phyloP scores from a whole-genome alignment of 2,113 vertebrate genomes.

The Heterotis niloticus region DNA sequence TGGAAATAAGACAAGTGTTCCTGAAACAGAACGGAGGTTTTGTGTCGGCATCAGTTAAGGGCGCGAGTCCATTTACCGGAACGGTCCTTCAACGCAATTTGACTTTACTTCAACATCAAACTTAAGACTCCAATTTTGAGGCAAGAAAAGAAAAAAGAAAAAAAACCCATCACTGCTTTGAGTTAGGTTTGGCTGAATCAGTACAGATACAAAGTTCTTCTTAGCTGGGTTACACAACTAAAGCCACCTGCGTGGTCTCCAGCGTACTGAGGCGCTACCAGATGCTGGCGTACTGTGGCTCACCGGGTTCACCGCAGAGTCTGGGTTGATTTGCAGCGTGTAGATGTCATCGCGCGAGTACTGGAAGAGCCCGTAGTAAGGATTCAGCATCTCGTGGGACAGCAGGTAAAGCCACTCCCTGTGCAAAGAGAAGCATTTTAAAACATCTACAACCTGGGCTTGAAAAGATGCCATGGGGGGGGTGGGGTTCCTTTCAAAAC shows the following conservation, averaged over 20 bases:
- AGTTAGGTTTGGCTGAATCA: too few relatives aligned
- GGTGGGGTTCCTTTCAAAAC: background rate
- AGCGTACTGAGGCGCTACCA: background rate
- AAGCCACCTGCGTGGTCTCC: background rate
- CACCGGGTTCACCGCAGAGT: constrained; percentile 97
- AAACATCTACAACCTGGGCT: background rate
- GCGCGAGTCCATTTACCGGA: background rate
- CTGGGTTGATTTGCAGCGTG: constrained; percentile 94
- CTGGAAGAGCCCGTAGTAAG: constrained; percentile 97
- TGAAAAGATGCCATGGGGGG: background rate
- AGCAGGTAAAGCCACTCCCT: constrained; percentile 97
- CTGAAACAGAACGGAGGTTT: constrained; percentile 53
- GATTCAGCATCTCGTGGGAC: constrained; percentile 99
- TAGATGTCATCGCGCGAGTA: constrained; percentile 98
- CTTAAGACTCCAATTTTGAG: background rate
- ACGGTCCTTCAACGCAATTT: too few relatives aligned
- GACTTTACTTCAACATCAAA: background rate
- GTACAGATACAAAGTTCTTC: background rate
- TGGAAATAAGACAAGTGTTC: constrained; percentile 98
- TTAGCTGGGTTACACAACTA: background rate
- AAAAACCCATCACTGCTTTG: too few relatives aligned
- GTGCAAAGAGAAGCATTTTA: constrained; percentile 20
- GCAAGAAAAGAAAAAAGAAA: background rate
- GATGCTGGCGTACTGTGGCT: constrained; percentile 20
- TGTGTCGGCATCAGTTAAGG: background rate